Conservation (phyloP, 2,888 invertebrate genomes). For the Ormyrus thymus region DNA sequence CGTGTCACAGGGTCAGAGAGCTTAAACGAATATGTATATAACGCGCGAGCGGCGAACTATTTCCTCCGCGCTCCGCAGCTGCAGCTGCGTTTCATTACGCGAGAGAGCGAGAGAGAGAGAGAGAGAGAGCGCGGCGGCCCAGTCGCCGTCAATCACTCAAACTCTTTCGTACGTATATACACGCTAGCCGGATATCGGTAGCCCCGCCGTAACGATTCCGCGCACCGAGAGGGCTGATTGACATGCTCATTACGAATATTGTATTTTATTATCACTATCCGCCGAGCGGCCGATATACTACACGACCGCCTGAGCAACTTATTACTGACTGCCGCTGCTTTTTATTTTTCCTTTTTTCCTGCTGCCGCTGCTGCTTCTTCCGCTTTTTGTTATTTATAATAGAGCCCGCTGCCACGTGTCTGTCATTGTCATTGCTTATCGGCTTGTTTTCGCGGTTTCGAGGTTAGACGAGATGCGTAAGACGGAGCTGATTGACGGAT, state of each 20-base stretch:
- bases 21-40: no score
- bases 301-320: neutral
- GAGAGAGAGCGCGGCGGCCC: no score
- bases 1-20: conserved; percentile 4
- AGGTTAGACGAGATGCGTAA: neutral
- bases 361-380: neutral
- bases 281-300: conserved; percentile 2
- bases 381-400: conserved; percentile 5
- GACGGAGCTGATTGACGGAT: neutral
- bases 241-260: conserved; percentile 66
- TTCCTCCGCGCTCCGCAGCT: conserved; percentile 25
- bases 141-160: conserved; percentile 66
- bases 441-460: neutral
- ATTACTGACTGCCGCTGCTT: neutral
- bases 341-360: neutral
- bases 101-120: conserved; percentile 55
- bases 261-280: conserved; percentile 62
- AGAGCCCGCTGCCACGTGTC: neutral
- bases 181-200: conserved; percentile 62
- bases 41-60: conserved; percentile 2
- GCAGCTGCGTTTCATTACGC: conserved; percentile 53
- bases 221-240: conserved; percentile 53
- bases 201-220: conserved; percentile 51
- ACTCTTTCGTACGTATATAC: conserved; percentile 60
- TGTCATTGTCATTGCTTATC: conserved; percentile 15